These are phyloP conservation scores for Bradypus variegatus DNA, from an alignment of 2,797 vertebrate genomes.

Conservation along the genomic window DNA sequence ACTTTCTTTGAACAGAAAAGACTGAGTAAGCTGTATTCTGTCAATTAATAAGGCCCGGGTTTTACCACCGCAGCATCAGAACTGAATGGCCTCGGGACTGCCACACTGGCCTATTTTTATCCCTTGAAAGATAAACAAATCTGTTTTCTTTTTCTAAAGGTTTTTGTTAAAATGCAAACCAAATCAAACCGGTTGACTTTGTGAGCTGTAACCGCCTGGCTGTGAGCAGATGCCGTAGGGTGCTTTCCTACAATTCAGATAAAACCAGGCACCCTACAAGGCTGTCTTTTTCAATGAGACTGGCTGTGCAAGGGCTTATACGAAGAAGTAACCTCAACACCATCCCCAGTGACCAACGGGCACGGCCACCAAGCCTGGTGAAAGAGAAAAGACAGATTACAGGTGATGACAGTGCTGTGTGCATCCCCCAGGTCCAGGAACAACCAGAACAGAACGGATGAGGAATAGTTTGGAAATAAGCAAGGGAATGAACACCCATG, in stretches of 20 bases:
- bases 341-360: not conserved
- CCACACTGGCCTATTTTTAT: slow-evolving; percentile 11
- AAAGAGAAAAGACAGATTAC: not conserved
- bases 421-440: not conserved
- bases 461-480: slow-evolving; percentile 43
- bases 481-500: not conserved
- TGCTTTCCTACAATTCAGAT: not conserved
- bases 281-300: not conserved
- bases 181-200: not conserved
- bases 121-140: slow-evolving; percentile 21
- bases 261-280: not conserved
- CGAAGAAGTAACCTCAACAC: not conserved
- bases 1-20: not conserved
- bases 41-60: slow-evolving; percentile 35
- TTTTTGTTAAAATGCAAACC: slow-evolving; percentile 52
- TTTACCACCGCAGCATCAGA: not conserved
- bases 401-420: not conserved
- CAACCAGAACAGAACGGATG: slow-evolving; percentile 33
- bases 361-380: not conserved
- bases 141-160: not conserved
- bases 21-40: not conserved
- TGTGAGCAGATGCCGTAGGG: not conserved
- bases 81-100: slow-evolving; percentile 6
- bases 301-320: not conserved
- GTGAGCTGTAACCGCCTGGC: not conserved